Base-by-base conservation (phyloP, 1,140 invertebrate genomes). In the Ceratosolen fusciceps region DNA sequence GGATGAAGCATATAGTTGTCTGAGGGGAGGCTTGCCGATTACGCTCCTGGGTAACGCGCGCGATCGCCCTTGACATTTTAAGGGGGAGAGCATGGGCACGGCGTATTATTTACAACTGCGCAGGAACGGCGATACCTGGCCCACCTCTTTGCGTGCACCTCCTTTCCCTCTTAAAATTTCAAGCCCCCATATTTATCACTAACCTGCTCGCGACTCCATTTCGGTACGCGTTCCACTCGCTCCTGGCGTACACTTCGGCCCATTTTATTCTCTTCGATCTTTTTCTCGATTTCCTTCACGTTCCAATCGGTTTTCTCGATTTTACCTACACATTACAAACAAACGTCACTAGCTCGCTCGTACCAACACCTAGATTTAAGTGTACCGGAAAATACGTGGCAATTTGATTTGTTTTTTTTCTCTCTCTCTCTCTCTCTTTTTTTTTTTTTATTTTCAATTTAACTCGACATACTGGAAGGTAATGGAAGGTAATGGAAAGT, bases 281-380 rank as follows among this genome's bases (percentile, higher is more conserved):
- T 97, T 83, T 96, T 95, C 85, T 97, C 96, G 34, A 98, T 96
- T 87, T 96, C 94, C 81, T 96, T 95, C 5, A 98, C 93, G 89
- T 98, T 97, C 97, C 97, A 98, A 90, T 98, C 97, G 58, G 93
- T 95, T 81, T 94, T 94, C 85, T 97, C 95, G 74, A 98, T 96
- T 91, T 96, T 96, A 82, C 96, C 92, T 92, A 67, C 29, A 73
- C 0, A 37, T 37, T n/a, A 37, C 10, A 21, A n/a, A n/a, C n/a
- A n/a, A n/a, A n/a, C n/a, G n/a, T n/a, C n/a, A n/a, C n/a, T n/a
- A n/a, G n/a, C n/a, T n/a, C n/a, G n/a, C n/a, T n/a, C n/a, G n/a
- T n/a, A n/a, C n/a, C n/a, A n/a, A n/a, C n/a, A n/a, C n/a, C n/a
- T n/a, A n/a, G n/a, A n/a, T n/a, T n/a, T n/a, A n/a, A n/a, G n/a